Evolutionary conservation across 2,888 invertebrate genomes (phyloP).

Genomic region (Ariolimax columbianus): DNA sequence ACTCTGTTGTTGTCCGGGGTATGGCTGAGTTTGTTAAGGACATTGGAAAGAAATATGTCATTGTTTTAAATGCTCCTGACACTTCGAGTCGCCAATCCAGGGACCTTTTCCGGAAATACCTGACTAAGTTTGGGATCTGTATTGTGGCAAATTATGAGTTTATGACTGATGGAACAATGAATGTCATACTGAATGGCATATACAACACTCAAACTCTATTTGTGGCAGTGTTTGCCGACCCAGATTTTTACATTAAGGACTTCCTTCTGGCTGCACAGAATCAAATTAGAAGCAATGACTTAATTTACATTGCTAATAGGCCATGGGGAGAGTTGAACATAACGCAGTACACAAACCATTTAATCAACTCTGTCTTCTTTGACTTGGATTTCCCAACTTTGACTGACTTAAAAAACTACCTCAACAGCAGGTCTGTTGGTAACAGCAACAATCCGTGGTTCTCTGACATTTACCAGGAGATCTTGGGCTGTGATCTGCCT

Average conservation of each 20-base stretch:
- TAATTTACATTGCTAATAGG: slow-evolving; percentile 67
- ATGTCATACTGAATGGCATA: slow-evolving; percentile 65
- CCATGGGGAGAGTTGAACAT: slow-evolving; percentile 56
- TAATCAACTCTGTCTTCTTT: slow-evolving; percentile 59
- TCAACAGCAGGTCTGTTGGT: slow-evolving; percentile 26
- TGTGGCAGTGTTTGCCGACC: slow-evolving; percentile 71
- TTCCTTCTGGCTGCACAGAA: slow-evolving; percentile 61
- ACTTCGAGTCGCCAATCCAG: slow-evolving; percentile 62
- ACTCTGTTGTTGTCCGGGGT: slow-evolving; percentile 62
- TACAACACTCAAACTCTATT: slow-evolving; percentile 64
- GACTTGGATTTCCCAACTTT: slow-evolving; percentile 52
- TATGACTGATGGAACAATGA: slow-evolving; percentile 65
- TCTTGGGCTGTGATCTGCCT: slow-evolving; percentile 40
- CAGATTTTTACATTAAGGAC: slow-evolving; percentile 62
- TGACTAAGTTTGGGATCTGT: slow-evolving; percentile 63
- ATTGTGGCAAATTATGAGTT: slow-evolving; percentile 71
- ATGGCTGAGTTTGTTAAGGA: slow-evolving; percentile 67
- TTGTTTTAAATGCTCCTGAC: slow-evolving; percentile 70
- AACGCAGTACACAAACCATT: background rate
- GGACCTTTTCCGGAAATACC: slow-evolving; percentile 61
- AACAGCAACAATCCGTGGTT: slow-evolving; percentile 70
- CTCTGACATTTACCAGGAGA: slow-evolving; percentile 65
- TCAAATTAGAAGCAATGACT: slow-evolving; percentile 40
- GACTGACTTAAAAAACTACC: slow-evolving; percentile 51
- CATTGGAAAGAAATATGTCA: slow-evolving; percentile 69